Base-by-base conservation (phyloP, 2,797 vertebrate genomes). In the Lacerta viridis region DNA sequence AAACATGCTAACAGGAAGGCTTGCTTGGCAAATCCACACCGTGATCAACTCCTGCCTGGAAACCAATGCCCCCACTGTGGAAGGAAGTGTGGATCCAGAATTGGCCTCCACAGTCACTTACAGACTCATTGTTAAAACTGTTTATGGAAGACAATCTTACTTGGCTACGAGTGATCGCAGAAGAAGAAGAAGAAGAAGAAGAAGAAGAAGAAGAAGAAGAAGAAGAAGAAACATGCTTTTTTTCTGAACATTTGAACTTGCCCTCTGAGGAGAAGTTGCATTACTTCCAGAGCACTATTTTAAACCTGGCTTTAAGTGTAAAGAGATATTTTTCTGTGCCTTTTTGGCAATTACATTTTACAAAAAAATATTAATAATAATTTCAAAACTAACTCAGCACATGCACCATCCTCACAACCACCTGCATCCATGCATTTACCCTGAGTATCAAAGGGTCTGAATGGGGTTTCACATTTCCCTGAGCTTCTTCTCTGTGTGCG, bases 211-310 rank as follows among this genome's bases (percentile, higher is more conserved):
- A 0, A 50, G 33, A 33, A 33, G 33, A 33, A 33, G 1, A 46
- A 46, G 9, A 50, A 46, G 46, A 46, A 50, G 50, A 0, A 50
- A 11, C 50, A 55, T 55, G 50, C 50, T 55, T 55, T 55, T 13
- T 55, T 64, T 46, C 0, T n/a, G 78, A 92, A 91, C 84, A 75
- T 86, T 64, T 3, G 33, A 90, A 68, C 13, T 8, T 25, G 29
- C 13, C 27, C 46, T 36, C 89, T 86, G 94, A 85, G 81, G 83
- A 87, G 88, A 90, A 75, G 87, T 78, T 50, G 27, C 27, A 18
- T 64, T 64, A 55, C 13, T 27, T 17, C 15, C 46, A 15, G 27
- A 29, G 5, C 25, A 29, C 46, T 46, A 75, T 76, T 2, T 15
- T 43, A 3, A 27, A 25, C 75, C 6, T 50, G 9, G 25, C 74